These are phyloP conservation scores for Neolamprologus fasciatus DNA, from an alignment of 2,113 vertebrate genomes.

Conservation along the genomic window DNA sequence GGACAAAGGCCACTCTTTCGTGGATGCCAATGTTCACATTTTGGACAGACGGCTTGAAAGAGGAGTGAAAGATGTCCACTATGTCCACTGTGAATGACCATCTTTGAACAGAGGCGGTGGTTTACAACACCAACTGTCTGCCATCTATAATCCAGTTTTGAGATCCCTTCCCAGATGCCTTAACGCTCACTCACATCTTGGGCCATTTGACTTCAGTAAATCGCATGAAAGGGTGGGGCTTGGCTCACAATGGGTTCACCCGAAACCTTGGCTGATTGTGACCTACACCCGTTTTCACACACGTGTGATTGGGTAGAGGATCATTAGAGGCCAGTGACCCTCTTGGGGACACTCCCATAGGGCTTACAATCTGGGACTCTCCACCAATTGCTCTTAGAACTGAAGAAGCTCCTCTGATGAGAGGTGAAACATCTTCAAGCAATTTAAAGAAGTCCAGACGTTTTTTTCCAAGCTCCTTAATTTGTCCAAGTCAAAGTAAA, in stretches of 20 bases:
- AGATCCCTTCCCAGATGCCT: not conserved
- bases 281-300: not conserved
- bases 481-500: not conserved
- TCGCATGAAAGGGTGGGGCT: not conserved
- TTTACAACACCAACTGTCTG: not conserved
- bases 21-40: not conserved
- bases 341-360: not conserved
- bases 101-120: not conserved
- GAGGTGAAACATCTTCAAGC: not conserved
- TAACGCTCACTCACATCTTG: not conserved
- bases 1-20: not conserved
- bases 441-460: not conserved
- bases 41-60: not conserved
- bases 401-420: not conserved
- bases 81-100: not conserved
- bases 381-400: not conserved
- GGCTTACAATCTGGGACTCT: not conserved
- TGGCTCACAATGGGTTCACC: not conserved
- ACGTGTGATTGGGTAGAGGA: not conserved
- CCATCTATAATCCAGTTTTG: not conserved
- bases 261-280: not conserved
- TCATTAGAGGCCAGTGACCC: not conserved
- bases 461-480: not conserved
- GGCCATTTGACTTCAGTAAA: not conserved
- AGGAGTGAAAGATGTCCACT: not conserved